These are phyloP conservation scores for Galeopterus variegatus DNA, from an alignment of 2,113 vertebrate genomes.

Conservation along the genomic window DNA sequence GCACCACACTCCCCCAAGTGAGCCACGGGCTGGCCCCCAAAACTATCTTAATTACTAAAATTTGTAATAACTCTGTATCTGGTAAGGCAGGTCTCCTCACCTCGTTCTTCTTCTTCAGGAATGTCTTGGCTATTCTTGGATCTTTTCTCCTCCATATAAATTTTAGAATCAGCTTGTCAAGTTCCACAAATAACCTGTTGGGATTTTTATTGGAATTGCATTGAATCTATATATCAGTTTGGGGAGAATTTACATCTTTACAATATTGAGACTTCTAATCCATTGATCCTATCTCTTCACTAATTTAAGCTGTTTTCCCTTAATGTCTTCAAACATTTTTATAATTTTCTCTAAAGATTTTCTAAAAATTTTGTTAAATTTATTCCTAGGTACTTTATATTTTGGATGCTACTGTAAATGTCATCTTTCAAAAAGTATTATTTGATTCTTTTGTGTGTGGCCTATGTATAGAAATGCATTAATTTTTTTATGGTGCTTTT, in stretches of 20 bases:
- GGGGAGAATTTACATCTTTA: conserved; percentile 82
- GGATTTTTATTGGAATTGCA: conserved; percentile 86
- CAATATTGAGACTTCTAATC: conserved; percentile 73
- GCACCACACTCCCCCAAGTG: no score
- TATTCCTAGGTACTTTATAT: conserved; percentile 65
- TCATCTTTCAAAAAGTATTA: conserved; percentile 46
- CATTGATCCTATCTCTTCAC: conserved; percentile 58
- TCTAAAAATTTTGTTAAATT: conserved; percentile 25
- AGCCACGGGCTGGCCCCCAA: background rate
- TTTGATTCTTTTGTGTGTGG: conserved; percentile 33
- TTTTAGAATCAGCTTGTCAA: conserved; percentile 86
- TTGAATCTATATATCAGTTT: conserved; percentile 82
- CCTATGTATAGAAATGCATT: conserved; percentile 61
- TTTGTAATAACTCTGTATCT: conserved; percentile 71
- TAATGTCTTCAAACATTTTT: conserved; percentile 64
- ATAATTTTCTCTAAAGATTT: conserved; percentile 66
- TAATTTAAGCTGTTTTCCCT: conserved; percentile 64
- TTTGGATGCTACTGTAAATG: conserved; percentile 61
- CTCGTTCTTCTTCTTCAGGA: conserved; percentile 85
- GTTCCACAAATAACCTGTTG: conserved; percentile 86
- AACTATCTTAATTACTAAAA: conserved; percentile 68
- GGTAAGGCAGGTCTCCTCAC: conserved; percentile 84
- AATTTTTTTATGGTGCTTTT: conserved; percentile 60
- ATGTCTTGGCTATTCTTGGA: conserved; percentile 85
- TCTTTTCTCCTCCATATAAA: conserved; percentile 85